Evolutionary conservation across 2,888 invertebrate species (phyloP), one percentile per base, ranked within the genome.

Genomic region (Cynaeus angustus): DNA sequence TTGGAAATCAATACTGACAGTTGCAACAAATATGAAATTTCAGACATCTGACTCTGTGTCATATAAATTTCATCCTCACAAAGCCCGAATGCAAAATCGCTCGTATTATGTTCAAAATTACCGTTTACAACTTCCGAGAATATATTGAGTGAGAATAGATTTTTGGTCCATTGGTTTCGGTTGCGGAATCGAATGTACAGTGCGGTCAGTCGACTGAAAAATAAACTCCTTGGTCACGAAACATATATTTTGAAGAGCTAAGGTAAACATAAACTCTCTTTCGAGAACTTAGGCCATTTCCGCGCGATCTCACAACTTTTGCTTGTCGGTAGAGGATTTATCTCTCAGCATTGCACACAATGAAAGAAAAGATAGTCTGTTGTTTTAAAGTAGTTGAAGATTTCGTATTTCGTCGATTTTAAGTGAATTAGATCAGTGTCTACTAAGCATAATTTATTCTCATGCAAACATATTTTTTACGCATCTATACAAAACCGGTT

Each of bases 181-280:
- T 38, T 61, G 37, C 41, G 53, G 66, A 66, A 68, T 64, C 65
- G 68, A 70, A 68, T 70, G 74, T 74, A 73, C 70, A 72, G 66
- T 65, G 69, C 62, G 73, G 62, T 67, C 78, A 76, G 74, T 77
- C 76, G 75, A 78, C 78, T 78, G 80, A 79, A 80, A 80, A 80
- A 78, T 78, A 79, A 80, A 79, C 78, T 79, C 77, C 74, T 77
- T 77, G 77, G 78, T 78, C 76, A 77, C 77, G 75, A 77, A 77
- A 79, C 76, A 77, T 77, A 76, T 74, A 78, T 77, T 78, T 72
- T 67, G 37, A 61, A 61, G 61, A 61, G 48, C 61, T 14, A 73
- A 75, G 75, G 76, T 77, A 79, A 79, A 77, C 75, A 77, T 66
- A 69, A 70, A 68, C 66, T 66, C 70, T 66, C 66, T 43, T 53